Evolutionary conservation across 92 coral and sea anemone species (phyloP).

Genomic region (Palythoa grandis): DNA sequence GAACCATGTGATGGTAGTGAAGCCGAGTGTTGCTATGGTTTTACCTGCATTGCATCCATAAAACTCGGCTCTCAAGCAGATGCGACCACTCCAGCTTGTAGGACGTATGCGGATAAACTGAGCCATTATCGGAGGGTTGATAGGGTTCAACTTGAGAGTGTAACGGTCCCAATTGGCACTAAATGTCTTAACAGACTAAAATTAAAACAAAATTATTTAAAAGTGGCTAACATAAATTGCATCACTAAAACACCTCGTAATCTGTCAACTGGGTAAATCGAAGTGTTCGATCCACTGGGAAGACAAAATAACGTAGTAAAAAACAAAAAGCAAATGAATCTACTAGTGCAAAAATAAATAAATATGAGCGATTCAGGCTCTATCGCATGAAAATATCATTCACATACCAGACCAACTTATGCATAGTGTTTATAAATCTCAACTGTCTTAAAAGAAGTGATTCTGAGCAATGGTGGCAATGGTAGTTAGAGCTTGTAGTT

Average conservation of each 20-base stretch:
- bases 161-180: slow-evolving; percentile 42
- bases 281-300: background rate
- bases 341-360: too few relatives aligned
- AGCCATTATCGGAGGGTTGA: slow-evolving; percentile 44
- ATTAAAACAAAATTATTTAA: background rate
- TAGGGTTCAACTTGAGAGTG: slow-evolving; percentile 34
- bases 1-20: background rate
- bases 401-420: too few relatives aligned
- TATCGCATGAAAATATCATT: too few relatives aligned
- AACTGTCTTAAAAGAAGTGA: too few relatives aligned
- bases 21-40: background rate
- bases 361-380: too few relatives aligned
- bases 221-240: background rate
- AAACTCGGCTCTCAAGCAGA: slow-evolving; percentile 36
- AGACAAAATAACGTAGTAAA: too few relatives aligned
- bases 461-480: too few relatives aligned
- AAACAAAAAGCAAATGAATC: too few relatives aligned
- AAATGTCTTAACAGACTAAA: slow-evolving; percentile 15
- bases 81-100: slow-evolving; percentile 38
- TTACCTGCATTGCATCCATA: slow-evolving; percentile 46
- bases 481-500: too few relatives aligned
- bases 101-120: slow-evolving; percentile 35
- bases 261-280: background rate
- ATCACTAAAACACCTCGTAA: background rate
- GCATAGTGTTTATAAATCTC: too few relatives aligned